These are phyloP conservation scores for Petrolisthes manimaculis DNA, from an alignment of 2,888 invertebrate species.

Conservation along the genomic window DNA sequence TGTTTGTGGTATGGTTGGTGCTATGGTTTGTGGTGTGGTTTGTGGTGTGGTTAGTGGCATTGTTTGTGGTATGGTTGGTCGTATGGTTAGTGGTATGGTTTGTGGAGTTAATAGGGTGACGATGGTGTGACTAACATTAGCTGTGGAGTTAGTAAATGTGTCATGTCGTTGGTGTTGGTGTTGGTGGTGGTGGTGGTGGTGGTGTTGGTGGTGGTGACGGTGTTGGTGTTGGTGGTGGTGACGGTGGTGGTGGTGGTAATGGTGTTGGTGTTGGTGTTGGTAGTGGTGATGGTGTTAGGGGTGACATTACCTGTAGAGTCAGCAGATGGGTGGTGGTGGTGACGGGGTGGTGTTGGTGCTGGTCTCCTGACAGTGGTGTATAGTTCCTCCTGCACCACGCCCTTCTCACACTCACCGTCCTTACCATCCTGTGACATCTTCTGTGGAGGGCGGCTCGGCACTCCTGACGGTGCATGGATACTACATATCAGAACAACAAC, in stretches of 20 bases:
- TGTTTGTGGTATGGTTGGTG: too few relatives aligned
- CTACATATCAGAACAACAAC: neutral
- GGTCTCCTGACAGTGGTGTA: conserved; percentile 53
- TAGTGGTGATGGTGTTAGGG: neutral
- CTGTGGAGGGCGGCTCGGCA: conserved; percentile 30
- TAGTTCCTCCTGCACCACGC: conserved; percentile 37
- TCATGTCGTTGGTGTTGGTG: neutral
- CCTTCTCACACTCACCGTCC: conserved; percentile 30
- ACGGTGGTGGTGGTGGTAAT: neutral
- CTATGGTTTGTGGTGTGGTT: too few relatives aligned
- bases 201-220: conserved; percentile 13
- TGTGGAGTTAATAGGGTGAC: too few relatives aligned
- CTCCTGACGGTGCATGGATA: neutral
- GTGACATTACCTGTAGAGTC: neutral
- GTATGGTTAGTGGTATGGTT: too few relatives aligned
- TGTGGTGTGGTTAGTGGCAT: too few relatives aligned
- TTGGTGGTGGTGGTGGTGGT: neutral
- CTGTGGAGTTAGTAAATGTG: too few relatives aligned
- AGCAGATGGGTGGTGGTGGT: conserved; percentile 15
- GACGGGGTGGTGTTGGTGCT: conserved; percentile 44
- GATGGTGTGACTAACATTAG: too few relatives aligned
- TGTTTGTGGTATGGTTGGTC: too few relatives aligned
- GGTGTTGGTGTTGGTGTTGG: neutral
- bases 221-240: neutral
- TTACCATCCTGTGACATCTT: conserved; percentile 40